phyloP scores from a whole-genome alignment of 2,113 vertebrate species.

The Paracanthobrama guichenoti region DNA sequence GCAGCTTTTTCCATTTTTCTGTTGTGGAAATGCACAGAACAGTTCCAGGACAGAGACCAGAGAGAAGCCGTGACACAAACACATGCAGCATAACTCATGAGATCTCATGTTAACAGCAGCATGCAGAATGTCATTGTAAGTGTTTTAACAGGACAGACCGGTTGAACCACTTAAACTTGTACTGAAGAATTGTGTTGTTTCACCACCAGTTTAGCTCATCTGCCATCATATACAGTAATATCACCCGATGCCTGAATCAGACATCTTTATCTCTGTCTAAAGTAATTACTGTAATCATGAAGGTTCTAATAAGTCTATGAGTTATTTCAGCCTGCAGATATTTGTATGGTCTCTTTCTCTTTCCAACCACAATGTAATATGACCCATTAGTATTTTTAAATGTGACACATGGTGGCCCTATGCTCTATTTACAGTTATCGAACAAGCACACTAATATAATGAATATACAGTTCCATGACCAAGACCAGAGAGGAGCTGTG shows the following conservation, averaged over 20 bases:
- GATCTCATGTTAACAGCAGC: background rate
- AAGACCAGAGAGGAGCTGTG: background rate
- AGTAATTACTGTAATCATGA: background rate
- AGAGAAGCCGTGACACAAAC: background rate
- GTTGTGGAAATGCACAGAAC: background rate
- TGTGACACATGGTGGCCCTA: background rate
- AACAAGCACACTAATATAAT: too few species aligned
- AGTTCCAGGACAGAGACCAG: background rate
- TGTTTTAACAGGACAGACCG: conserved; percentile 25
- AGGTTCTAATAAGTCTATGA: background rate
- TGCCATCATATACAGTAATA: background rate
- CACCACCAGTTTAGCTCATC: background rate
- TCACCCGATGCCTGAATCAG: background rate
- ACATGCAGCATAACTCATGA: background rate
- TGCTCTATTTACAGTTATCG: background rate
- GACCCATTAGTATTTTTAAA: background rate
- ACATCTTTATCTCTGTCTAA: background rate
- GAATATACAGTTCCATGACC: background rate
- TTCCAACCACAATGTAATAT: background rate
- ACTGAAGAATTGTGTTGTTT: background rate
- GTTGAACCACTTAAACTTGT: background rate
- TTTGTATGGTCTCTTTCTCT: background rate
- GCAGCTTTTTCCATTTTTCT: background rate
- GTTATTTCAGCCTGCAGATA: background rate
- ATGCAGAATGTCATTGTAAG: background rate